Evolutionary conservation across 2,797 vertebrate species (phyloP).

Genomic region (Tinamus major): DNA sequence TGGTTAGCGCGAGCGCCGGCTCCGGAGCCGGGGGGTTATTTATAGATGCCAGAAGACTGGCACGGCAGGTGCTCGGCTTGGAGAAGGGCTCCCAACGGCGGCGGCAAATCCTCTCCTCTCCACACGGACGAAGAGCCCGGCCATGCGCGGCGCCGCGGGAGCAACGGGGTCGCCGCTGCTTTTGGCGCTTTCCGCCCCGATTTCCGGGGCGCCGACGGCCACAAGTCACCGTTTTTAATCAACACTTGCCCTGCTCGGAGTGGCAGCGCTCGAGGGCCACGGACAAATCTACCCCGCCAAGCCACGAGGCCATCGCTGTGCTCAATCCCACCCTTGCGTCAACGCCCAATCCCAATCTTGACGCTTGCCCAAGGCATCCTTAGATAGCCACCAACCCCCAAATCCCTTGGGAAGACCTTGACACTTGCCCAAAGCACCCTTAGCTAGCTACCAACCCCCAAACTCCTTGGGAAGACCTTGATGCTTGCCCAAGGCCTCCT

Average conservation of each 20-base stretch:
- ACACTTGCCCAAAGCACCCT: fast-evolving
- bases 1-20: background rate
- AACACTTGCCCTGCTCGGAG: fast-evolving
- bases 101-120: background rate
- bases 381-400: too few relatives aligned
- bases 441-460: background rate
- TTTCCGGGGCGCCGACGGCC: background rate
- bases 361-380: too few relatives aligned
- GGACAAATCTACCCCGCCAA: background rate
- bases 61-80: conserved; percentile 22
- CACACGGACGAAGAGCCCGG: background rate
- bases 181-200: fast-evolving
- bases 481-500: fast-evolving
- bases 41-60: conserved; percentile 39
- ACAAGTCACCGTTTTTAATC: fast-evolving
- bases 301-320: fast-evolving
- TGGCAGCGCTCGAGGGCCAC: fast-evolving
- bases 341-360: background rate
- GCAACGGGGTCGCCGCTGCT: too few relatives aligned
- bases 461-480: background rate
- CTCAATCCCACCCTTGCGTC: background rate
- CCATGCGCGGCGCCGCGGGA: too few relatives aligned
- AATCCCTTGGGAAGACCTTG: too few relatives aligned
- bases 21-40: conserved; percentile 25
- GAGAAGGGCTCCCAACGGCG: background rate